A percentile compares a stretch with the other conserved stretches of the same genome.
phyloP scores from a whole-genome alignment of 2,797 vertebrate species.

The Otus scops region DNA sequence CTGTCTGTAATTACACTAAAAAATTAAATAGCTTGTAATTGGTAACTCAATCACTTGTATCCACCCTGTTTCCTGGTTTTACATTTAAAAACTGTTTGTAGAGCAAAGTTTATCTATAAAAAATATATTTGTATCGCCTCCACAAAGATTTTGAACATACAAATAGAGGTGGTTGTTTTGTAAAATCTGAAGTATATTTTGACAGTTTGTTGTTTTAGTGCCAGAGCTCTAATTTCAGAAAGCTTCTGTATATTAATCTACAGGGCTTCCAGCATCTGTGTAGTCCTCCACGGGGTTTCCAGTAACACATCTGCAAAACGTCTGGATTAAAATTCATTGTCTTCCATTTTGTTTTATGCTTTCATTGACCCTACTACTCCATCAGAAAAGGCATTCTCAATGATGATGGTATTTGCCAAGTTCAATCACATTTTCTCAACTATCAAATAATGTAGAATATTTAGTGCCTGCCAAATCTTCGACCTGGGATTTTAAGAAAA shows the following conservation, averaged over 20 bases:
- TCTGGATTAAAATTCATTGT: background rate
- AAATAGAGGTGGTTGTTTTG: background rate
- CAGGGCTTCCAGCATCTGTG: background rate
- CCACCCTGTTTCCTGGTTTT: background rate
- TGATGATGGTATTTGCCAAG: background rate
- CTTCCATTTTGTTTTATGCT: background rate
- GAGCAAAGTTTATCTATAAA: background rate
- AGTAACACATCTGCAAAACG: background rate
- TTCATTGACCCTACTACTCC: background rate
- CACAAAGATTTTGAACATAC: background rate
- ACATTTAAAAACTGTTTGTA: background rate
- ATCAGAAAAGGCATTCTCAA: background rate
- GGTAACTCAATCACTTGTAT: rapidly evolving
- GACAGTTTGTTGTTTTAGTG: background rate
- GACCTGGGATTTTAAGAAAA: background rate
- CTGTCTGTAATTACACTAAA: background rate
- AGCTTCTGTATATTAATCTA: background rate
- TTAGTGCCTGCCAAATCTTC: background rate
- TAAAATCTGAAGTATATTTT: background rate
- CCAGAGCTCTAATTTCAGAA: background rate
- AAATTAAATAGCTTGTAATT: background rate
- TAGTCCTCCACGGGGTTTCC: background rate
- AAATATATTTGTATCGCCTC: background rate
- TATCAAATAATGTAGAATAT: background rate
- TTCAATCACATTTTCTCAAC: background rate